A percentile compares a stretch with the other conserved stretches of the same genome.
phyloP scores from a whole-genome alignment of 2,888 invertebrate species.

The Phoenoteleia sp. region DNA sequence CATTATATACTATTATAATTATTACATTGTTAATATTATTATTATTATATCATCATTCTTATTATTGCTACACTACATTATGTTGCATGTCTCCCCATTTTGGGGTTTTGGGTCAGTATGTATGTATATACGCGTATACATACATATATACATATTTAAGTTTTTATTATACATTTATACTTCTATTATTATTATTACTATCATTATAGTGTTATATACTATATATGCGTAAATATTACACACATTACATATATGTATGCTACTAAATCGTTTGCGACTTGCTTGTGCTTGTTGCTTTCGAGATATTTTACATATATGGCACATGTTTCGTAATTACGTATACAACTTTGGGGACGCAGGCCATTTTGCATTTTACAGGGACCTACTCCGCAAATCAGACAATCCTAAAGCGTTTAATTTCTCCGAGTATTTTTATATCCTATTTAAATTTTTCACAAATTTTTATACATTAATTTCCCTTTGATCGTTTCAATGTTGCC shows the following conservation, averaged over 20 bases:
- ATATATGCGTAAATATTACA: slow-evolving; percentile 75
- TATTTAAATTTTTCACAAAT: slow-evolving; percentile 70
- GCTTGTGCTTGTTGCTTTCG: slow-evolving; percentile 20
- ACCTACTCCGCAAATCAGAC: slow-evolving; percentile 86
- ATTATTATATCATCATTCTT: slow-evolving; percentile 78
- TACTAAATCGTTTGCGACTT: slow-evolving; percentile 28
- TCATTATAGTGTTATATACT: slow-evolving; percentile 55
- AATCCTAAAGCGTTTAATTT: slow-evolving; percentile 86
- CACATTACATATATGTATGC: slow-evolving; percentile 68
- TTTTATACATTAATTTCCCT: slow-evolving; percentile 85
- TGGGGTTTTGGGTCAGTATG: slow-evolving; percentile 83
- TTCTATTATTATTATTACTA: slow-evolving; percentile 71
- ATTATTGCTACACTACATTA: slow-evolving; percentile 83
- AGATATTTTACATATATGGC: slow-evolving; percentile 57
- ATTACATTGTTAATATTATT: slow-evolving; percentile 56
- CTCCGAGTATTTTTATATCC: slow-evolving; percentile 72
- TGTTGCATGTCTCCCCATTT: slow-evolving; percentile 86
- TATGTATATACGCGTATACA: slow-evolving; percentile 76
- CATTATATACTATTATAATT: slow-evolving; percentile 65
- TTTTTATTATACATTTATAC: slow-evolving; percentile 67
- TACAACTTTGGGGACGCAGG: slow-evolving; percentile 87
- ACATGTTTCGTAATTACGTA: slow-evolving; percentile 80
- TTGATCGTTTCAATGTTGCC: slow-evolving; percentile 88
- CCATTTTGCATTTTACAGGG: slow-evolving; percentile 87
- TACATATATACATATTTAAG: slow-evolving; percentile 73